Conservation (phyloP, 2,113 vertebrate genomes). For the Pyrgilauda ruficollis region DNA sequence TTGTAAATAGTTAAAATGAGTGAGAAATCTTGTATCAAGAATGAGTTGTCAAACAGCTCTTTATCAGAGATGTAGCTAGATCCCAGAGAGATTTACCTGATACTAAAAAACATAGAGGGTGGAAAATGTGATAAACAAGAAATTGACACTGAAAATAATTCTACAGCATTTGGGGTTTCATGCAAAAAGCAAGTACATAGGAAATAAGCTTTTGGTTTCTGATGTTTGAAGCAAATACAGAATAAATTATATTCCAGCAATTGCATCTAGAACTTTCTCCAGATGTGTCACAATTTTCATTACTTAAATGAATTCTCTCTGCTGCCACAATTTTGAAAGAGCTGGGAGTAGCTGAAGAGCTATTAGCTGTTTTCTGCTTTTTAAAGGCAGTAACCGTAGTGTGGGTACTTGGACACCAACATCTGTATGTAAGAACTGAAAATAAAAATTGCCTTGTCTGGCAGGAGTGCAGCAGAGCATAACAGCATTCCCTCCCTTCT, state of each 20-base stretch:
- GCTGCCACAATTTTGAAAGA: not conserved
- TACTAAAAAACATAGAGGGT: conserved; percentile 67
- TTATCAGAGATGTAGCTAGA: conserved; percentile 67
- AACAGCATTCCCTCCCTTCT: not conserved
- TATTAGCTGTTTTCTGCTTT: not conserved
- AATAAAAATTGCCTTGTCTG: not conserved
- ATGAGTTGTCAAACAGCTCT: conserved; percentile 50
- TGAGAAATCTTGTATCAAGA: conserved; percentile 41
- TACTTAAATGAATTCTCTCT: not conserved
- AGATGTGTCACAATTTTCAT: not conserved
- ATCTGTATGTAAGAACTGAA: not conserved
- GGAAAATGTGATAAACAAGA: conserved; percentile 66
- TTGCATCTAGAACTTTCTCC: conserved; percentile 21
- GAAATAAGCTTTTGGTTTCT: conserved; percentile 58
- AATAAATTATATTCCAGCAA: not conserved
- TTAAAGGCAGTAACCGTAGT: not conserved
- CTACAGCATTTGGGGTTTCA: conserved; percentile 53
- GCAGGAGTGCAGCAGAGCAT: rapidly evolving
- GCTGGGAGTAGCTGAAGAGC: not conserved
- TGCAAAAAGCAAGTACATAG: conserved; percentile 44
- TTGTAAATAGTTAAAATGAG: conserved; percentile 53
- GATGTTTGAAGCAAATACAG: conserved; percentile 17
- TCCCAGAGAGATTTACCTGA: conserved; percentile 75
- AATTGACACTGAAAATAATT: conserved; percentile 70
- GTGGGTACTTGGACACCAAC: not conserved